Base-by-base conservation (phyloP, 1,140 invertebrate genomes). In the Drosophila ironensis region DNA sequence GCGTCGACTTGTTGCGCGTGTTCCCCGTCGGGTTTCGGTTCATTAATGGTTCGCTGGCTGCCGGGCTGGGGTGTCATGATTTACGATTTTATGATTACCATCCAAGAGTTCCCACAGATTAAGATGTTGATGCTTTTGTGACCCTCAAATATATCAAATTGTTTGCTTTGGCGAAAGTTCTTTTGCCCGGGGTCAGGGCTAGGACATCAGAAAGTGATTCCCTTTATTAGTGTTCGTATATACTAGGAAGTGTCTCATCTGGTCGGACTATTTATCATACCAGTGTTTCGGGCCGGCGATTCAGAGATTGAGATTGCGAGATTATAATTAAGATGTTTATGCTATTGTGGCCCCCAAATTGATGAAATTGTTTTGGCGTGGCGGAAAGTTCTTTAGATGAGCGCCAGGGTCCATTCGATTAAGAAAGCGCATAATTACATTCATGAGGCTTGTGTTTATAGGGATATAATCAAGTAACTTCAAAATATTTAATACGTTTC, bases 71-170 rank as follows among this genome's bases (percentile, higher is more conserved):
- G 12, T 41, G 46, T n/a, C 42, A 67, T 82, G 77, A 81, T 81
- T 81, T 81, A 81, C 66, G 77, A 57, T 53, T 59, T 77, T 81
- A 77, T 84, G 77, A 81, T 72, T 72, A 48, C 48, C 60, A 24
- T 33, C 38, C 70, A 72, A 54, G 60, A 76, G 72, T 70, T 75
- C 57, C 44, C 56, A 75, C 30, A 70, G 72, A 75, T 76, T 81
- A 56, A 71, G 71, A 66, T 66, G 38, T 53, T 66, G 20, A 66
- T 64, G 22, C 54, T 41, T 57, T 51, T 70, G 51, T 80, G 76
- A 68, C 76, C 76, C 67, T 68, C 51, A 68, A 67, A 33, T 81
- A 64, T 28, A 77, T 84, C 45, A 69, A 77, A 60, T 69, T 63
- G 77, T 81, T 82, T 63, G 54, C 42, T 44, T 33, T 56, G 60